Evolutionary conservation across 1,140 invertebrate genomes (phyloP).

Genomic region (Trypoxylus dichotomus): DNA sequence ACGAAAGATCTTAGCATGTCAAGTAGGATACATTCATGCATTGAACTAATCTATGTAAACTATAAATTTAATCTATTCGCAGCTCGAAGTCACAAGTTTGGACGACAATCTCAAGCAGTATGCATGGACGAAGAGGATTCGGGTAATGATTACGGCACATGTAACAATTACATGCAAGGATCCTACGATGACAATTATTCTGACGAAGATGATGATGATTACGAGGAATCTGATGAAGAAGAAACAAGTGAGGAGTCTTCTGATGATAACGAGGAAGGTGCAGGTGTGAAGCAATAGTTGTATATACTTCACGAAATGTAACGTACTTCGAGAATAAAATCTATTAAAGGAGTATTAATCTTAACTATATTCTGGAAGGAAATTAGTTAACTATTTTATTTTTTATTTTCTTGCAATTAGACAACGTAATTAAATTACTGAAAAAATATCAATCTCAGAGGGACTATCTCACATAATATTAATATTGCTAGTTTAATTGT

Average conservation of each 20-base stretch:
- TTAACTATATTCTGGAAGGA: neutral
- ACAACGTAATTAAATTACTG: too few relatives aligned
- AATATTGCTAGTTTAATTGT: too few relatives aligned
- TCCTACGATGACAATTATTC: conserved; percentile 59
- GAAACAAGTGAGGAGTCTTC: conserved; percentile 36
- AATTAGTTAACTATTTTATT: too few relatives aligned
- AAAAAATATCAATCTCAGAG: too few relatives aligned
- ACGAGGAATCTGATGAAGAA: conserved; percentile 58
- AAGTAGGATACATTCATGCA: conserved; percentile 66
- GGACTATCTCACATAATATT: too few relatives aligned
- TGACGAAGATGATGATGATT: conserved; percentile 57
- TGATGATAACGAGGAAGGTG: conserved; percentile 30
- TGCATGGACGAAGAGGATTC: conserved; percentile 60
- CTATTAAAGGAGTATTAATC: neutral
- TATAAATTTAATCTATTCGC: conserved; percentile 42
- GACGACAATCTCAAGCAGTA: conserved; percentile 70
- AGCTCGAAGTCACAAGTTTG: conserved; percentile 81
- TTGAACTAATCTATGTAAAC: neutral
- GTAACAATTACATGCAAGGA: conserved; percentile 57
- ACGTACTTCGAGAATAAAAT: neutral
- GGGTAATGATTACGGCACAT: conserved; percentile 58
- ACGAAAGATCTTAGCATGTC: conserved; percentile 96
- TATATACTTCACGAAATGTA: neutral
- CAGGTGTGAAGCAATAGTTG: neutral
- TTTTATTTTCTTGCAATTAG: too few relatives aligned